A percentile compares a stretch with the other conserved stretches of the same genome.
phyloP scores from a whole-genome alignment of 23 tunicate species.

The Botrylloides violaceus region DNA sequence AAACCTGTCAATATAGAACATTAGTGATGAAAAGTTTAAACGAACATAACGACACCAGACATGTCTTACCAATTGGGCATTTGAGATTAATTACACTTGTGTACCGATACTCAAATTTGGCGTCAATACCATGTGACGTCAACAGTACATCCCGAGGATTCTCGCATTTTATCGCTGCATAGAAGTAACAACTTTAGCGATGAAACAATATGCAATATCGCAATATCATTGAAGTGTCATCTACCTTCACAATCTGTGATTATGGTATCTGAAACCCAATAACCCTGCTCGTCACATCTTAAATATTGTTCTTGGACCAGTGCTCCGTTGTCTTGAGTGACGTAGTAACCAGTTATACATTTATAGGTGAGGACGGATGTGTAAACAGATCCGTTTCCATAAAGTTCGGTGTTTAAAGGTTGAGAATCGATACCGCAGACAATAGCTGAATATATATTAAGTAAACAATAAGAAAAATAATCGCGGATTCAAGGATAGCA shows the following conservation, averaged over 20 bases:
- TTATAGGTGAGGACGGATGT: not conserved
- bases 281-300: constrained; percentile 7
- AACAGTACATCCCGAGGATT: constrained; percentile 13
- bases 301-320: not conserved
- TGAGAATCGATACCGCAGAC: constrained; percentile 2
- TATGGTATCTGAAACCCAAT: not conserved
- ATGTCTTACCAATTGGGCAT: constrained; percentile 27
- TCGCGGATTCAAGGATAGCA: too few relatives aligned
- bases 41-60: not conserved
- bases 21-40: not conserved
- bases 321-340: not conserved
- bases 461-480: too few relatives aligned
- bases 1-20: not conserved
- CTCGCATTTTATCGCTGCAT: constrained; percentile 25
- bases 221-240: not conserved
- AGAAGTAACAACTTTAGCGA: not conserved
- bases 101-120: constrained; percentile 14
- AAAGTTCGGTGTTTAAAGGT: constrained; percentile 1
- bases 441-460: too few relatives aligned
- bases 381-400: constrained; percentile 5
- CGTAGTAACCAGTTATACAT: not conserved
- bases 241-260: constrained; percentile 19
- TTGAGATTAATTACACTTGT: constrained; percentile 20
- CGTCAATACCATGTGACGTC: not conserved
- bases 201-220: not conserved